Evolutionary conservation across 2,888 invertebrate genomes (phyloP).

Genomic region (Xanthorhoe designata): DNA sequence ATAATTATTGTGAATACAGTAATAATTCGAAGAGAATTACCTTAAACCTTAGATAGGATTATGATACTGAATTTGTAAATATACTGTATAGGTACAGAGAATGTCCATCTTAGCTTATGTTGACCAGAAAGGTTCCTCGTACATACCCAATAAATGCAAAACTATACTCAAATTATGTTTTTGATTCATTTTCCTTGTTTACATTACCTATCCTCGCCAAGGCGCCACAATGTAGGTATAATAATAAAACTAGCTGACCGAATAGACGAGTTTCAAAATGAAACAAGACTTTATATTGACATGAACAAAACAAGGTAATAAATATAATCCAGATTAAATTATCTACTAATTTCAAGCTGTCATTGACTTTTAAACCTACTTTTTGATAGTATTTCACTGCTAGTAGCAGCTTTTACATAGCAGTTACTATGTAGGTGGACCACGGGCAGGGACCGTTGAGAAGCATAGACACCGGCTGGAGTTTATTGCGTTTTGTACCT

Average conservation of each 20-base stretch:
- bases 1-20: constrained; percentile 84
- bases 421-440: too few relatives aligned
- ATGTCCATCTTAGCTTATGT: constrained; percentile 85
- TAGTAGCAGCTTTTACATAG: too few relatives aligned
- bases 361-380: too few relatives aligned
- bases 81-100: constrained; percentile 82
- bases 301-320: too few relatives aligned
- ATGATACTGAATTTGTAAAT: constrained; percentile 83
- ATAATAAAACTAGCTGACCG: not conserved
- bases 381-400: too few relatives aligned
- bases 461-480: too few relatives aligned
- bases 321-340: too few relatives aligned
- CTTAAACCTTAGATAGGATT: constrained; percentile 76
- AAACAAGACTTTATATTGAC: too few relatives aligned
- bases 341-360: too few relatives aligned
- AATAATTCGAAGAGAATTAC: constrained; percentile 74
- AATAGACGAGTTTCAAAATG: not conserved
- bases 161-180: constrained; percentile 70
- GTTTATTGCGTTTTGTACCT: too few relatives aligned
- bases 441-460: too few relatives aligned
- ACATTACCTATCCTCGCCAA: not conserved
- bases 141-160: constrained; percentile 86
- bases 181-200: constrained; percentile 50
- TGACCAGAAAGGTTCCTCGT: constrained; percentile 86
- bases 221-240: not conserved